Evolutionary conservation across 2,888 invertebrate species (phyloP).

Genomic region (Hanleya hanleyi): DNA sequence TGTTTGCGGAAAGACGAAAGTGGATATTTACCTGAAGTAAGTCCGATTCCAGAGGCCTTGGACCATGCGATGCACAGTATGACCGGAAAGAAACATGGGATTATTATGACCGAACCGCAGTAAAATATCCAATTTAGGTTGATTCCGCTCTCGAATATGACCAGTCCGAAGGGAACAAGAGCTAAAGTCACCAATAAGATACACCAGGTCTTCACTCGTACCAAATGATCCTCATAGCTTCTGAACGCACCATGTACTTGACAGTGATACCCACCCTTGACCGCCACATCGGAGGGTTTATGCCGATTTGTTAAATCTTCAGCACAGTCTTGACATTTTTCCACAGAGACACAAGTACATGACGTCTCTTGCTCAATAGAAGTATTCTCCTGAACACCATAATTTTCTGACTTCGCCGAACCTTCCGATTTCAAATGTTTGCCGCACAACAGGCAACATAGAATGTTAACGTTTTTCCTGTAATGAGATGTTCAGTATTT

Average conservation of each 20-base stretch:
- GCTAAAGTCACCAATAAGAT: neutral
- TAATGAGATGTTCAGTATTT: too few species aligned
- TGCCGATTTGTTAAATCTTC: neutral
- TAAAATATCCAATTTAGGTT: conserved; percentile 7
- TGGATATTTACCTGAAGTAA: neutral
- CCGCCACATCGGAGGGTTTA: too few species aligned
- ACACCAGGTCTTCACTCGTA: neutral
- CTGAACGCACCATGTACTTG: neutral
- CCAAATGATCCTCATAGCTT: neutral
- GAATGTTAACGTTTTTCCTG: too few species aligned
- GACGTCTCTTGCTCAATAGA: too few species aligned
- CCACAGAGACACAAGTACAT: neutral
- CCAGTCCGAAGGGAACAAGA: neutral
- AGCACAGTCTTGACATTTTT: neutral
- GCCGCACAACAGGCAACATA: too few species aligned
- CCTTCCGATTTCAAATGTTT: too few species aligned
- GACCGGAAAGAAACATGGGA: neutral
- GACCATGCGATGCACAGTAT: neutral
- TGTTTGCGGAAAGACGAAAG: too few species aligned
- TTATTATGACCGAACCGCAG: neutral
- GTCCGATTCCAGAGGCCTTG: neutral
- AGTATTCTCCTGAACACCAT: too few species aligned
- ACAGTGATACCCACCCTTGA: neutral
- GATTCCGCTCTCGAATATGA: neutral
- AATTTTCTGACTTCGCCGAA: too few species aligned